A percentile compares a stretch with the other conserved stretches of the same genome.
phyloP scores from a whole-genome alignment of 2,888 invertebrate species.

The Thymelicus acteon region DNA sequence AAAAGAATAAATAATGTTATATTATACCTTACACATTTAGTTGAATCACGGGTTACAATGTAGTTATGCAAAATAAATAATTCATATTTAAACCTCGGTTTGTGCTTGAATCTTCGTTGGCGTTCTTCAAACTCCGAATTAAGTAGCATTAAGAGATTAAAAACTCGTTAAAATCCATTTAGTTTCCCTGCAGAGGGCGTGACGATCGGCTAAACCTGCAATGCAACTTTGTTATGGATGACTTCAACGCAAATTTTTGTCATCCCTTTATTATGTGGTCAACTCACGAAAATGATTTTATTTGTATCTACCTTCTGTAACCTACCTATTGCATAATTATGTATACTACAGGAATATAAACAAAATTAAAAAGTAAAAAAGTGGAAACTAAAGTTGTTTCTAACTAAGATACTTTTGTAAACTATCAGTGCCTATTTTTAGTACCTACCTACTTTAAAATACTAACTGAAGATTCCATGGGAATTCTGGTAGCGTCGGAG shows the following conservation, averaged over 20 bases:
- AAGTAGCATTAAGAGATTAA: slow-evolving; percentile 37
- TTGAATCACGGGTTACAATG: neutral
- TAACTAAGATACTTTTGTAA: too few relatives aligned
- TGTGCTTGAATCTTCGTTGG: slow-evolving; percentile 18
- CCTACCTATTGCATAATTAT: too few relatives aligned
- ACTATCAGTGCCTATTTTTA: too few relatives aligned
- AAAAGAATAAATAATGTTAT: too few relatives aligned
- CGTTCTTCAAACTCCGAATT: slow-evolving; percentile 24
- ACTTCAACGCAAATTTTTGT: slow-evolving; percentile 30
- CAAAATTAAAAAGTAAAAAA: too few relatives aligned
- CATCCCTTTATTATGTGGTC: slow-evolving; percentile 18
- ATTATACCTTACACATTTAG: neutral
- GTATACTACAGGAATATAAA: too few relatives aligned
- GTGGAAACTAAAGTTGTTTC: too few relatives aligned
- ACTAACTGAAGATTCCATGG: too few relatives aligned
- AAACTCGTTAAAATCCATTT: slow-evolving; percentile 38
- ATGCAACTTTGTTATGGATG: slow-evolving; percentile 33
- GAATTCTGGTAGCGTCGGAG: too few relatives aligned
- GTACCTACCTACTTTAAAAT: too few relatives aligned
- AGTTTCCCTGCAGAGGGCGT: slow-evolving; percentile 28
- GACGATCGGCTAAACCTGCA: slow-evolving; percentile 21
- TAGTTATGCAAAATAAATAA: slow-evolving; percentile 27
- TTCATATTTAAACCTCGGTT: slow-evolving; percentile 11
- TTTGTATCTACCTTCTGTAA: too few relatives aligned
- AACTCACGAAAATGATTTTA: neutral